phyloP scores from a whole-genome alignment of 2,797 vertebrate genomes.

The Podarcis lilfordi region DNA sequence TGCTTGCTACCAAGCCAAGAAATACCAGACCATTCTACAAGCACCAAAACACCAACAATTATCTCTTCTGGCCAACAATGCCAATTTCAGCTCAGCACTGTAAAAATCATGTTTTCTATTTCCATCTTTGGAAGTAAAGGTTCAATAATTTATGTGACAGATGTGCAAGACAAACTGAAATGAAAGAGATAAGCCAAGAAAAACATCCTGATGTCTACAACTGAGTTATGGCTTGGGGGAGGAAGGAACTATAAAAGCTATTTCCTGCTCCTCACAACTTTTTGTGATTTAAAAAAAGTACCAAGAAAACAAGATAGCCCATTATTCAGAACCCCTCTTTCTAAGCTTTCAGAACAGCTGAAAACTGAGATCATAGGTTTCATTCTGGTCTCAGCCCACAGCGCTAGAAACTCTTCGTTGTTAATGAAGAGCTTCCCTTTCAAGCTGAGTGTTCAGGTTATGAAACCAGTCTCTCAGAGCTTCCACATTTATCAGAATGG shows the following conservation, averaged over 20 bases:
- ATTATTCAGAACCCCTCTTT: conserved; percentile 49
- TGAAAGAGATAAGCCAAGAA: conserved; percentile 79
- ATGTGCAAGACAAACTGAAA: conserved; percentile 76
- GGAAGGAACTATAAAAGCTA: conserved; percentile 77
- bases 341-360: conserved; percentile 37
- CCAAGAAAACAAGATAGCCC: conserved; percentile 69
- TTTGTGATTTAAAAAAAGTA: conserved; percentile 67
- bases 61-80: conserved; percentile 34
- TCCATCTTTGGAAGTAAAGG: conserved; percentile 72
- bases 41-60: conserved; percentile 9
- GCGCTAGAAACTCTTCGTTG: neutral
- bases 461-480: neutral
- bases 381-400: conserved; percentile 1
- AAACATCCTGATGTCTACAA: conserved; percentile 79
- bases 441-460: conserved; percentile 22
- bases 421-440: conserved; percentile 5
- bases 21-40: conserved; percentile 22
- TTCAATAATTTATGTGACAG: conserved; percentile 77
- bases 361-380: conserved; percentile 22
- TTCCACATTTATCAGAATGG: conserved; percentile 28
- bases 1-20: neutral
- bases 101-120: conserved; percentile 58
- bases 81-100: conserved; percentile 15
- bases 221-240: conserved; percentile 74
- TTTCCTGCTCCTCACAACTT: conserved; percentile 76